Percentiles rank a stretch among this genome's conserved stretches.
Evolutionary conservation across 2,888 invertebrate species (phyloP).

Genomic region (Phasia obesa): DNA sequence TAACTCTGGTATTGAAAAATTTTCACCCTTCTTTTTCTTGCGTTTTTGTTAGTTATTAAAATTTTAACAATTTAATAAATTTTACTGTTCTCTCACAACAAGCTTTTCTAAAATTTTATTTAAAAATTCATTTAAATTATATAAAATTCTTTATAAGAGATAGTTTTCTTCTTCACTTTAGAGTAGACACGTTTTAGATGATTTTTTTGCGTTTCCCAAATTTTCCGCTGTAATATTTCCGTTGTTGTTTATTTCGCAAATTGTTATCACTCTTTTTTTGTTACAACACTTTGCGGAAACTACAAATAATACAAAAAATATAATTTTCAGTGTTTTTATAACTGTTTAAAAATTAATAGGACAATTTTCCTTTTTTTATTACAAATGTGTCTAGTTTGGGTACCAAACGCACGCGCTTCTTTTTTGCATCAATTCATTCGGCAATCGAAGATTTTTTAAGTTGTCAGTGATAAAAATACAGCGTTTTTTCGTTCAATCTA

Average conservation of each 20-base stretch:
- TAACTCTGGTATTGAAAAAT: slow-evolving; percentile 72
- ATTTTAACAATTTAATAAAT: slow-evolving; percentile 30
- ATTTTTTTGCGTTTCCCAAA: slow-evolving; percentile 20
- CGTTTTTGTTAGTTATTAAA: slow-evolving; percentile 13
- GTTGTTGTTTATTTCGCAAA: slow-evolving; percentile 32
- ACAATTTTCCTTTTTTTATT: slow-evolving; percentile 34
- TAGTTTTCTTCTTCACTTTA: slow-evolving; percentile 1
- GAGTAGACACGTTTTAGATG: slow-evolving; percentile 58
- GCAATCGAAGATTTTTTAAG: slow-evolving; percentile 1
- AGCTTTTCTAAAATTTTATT: background rate
- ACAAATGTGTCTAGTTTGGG: slow-evolving; percentile 39
- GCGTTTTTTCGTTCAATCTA: background rate
- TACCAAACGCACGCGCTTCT: slow-evolving; percentile 64
- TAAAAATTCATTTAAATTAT: background rate
- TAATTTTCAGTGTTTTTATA: background rate
- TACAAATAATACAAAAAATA: slow-evolving; percentile 13
- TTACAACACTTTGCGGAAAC: slow-evolving; percentile 57
- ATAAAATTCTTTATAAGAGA: background rate
- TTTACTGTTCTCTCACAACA: background rate
- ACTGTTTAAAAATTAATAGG: slow-evolving; percentile 23
- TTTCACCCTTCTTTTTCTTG: slow-evolving; percentile 41
- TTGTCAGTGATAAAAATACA: background rate
- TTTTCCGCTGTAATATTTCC: slow-evolving; percentile 11
- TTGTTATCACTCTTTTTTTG: slow-evolving; percentile 62
- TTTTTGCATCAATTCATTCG: slow-evolving; percentile 57